Base-by-base conservation (phyloP, 2,797 vertebrate species). In the Heliangelus exortis region DNA sequence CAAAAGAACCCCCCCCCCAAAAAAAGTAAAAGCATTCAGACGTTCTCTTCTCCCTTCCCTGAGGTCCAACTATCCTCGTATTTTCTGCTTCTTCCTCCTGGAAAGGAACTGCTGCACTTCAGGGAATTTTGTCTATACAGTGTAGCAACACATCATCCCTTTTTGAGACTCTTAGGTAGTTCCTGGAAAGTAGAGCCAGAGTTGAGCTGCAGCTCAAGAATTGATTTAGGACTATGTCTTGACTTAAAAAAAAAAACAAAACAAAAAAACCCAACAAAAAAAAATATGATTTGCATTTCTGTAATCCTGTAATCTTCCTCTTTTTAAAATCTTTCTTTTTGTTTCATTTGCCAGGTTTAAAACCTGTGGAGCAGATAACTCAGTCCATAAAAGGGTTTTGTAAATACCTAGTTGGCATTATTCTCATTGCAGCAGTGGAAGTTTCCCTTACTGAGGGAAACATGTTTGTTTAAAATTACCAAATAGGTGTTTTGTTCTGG, bases 51-150 rank as follows among this genome's bases (percentile, higher is more conserved):
- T 51, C 3, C 17, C 7, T 58, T 84, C 51, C 3, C 15, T 31
- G 39, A 61, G 19, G 4, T 67, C 48, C 85, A 50, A 28, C 4
- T 58, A 29, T 12, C 20, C 10, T 48, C 4, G 13, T 48, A 9
- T 47, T 76, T 61, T 68, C 39, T 73, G 8, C 20, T 23, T 17
- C 2, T 68, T 67, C 12, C 53, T 77, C 9, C 75, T 66, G 36
- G 45, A 73, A 76, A 50, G 21, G 11, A 16, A 10, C n/a, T 76
- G 58, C 48, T 83, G 31, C 13, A 6, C 11, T 62, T 67, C 26
- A 54, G 21, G n/a, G 17, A 4, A 5, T 41, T 50, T n/a, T 0
- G 0, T 18, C 34, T 78, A 6, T 59, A 22, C 7, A 19, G 34
- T 25, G 23, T 33, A 54, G 45, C 13, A 69, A 16, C 1, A 13